These are phyloP conservation scores for Drosophila pseudoobscura DNA, from an alignment of 1,140 invertebrate genomes.

Conservation along the genomic window DNA sequence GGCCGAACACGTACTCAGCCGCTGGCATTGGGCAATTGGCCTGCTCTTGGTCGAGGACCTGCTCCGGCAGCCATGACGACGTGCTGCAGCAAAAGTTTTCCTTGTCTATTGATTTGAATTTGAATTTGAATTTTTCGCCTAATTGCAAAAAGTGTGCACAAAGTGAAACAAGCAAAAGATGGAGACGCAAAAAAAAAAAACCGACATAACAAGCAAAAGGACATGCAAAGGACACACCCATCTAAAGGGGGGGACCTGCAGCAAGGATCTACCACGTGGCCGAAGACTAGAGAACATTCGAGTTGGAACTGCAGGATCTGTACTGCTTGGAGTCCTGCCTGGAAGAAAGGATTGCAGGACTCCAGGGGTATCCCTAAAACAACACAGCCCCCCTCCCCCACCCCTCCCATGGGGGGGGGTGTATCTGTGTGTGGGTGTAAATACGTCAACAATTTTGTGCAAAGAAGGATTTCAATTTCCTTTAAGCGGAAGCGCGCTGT, in stretches of 20 bases:
- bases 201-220: no score
- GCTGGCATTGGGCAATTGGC: constrained; percentile 75
- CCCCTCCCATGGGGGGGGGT: no score
- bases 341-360: no score
- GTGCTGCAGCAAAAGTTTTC: constrained; percentile 71
- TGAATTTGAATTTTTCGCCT: constrained; percentile 71
- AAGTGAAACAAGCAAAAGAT: constrained; percentile 29
- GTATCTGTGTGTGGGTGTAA: constrained; percentile 51
- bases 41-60: constrained; percentile 12
- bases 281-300: no score
- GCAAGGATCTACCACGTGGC: no score
- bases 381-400: no score
- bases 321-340: no score
- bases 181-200: not conserved
- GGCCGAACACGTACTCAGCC: constrained; percentile 67
- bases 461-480: constrained; percentile 81
- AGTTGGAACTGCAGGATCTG: no score
- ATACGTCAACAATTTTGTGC: constrained; percentile 78
- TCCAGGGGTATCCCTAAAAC: no score
- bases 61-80: constrained; percentile 25
- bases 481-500: constrained; percentile 77
- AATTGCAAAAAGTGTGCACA: constrained; percentile 61
- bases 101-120: constrained; percentile 74
- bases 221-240: no score
- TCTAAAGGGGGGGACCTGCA: no score